These are phyloP conservation scores for Argyresthia goedartella DNA, from an alignment of 2,888 invertebrate species.

Conservation along the genomic window DNA sequence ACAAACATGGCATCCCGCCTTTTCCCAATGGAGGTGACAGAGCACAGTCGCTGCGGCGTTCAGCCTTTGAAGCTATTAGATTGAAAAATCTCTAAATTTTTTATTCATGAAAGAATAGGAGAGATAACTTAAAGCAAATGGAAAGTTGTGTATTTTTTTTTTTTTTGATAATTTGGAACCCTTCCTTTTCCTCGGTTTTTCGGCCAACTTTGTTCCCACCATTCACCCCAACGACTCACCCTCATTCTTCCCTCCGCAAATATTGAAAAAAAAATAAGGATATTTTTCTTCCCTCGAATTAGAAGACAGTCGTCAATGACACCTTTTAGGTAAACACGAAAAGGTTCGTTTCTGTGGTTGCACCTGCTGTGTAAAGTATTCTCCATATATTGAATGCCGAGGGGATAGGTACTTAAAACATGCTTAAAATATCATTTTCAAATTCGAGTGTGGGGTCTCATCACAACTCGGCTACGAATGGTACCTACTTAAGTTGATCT, in stretches of 20 bases:
- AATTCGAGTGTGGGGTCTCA: background rate
- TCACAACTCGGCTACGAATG: too few relatives aligned
- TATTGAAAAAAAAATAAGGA: background rate
- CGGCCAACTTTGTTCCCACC: background rate
- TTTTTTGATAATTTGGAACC: background rate
- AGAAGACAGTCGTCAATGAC: background rate
- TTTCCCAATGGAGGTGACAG: too few relatives aligned
- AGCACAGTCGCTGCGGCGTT: too few relatives aligned
- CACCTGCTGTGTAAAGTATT: background rate
- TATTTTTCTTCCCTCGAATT: background rate
- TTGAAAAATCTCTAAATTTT: too few relatives aligned
- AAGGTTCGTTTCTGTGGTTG: background rate
- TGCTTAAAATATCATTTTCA: background rate
- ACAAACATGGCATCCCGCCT: too few relatives aligned
- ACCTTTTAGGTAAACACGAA: background rate
- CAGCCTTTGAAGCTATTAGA: too few relatives aligned
- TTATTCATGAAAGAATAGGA: too few relatives aligned
- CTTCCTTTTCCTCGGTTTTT: background rate
- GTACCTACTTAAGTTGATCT: background rate
- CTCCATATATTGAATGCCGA: conserved; percentile 1
- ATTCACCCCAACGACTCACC: background rate
- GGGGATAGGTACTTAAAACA: background rate
- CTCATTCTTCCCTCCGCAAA: conserved; percentile 1
- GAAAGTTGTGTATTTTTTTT: background rate
- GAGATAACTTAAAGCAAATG: background rate